Base-by-base conservation (phyloP, 92 coral and sea anemone genomes). In the Zoanthus gigantus region DNA sequence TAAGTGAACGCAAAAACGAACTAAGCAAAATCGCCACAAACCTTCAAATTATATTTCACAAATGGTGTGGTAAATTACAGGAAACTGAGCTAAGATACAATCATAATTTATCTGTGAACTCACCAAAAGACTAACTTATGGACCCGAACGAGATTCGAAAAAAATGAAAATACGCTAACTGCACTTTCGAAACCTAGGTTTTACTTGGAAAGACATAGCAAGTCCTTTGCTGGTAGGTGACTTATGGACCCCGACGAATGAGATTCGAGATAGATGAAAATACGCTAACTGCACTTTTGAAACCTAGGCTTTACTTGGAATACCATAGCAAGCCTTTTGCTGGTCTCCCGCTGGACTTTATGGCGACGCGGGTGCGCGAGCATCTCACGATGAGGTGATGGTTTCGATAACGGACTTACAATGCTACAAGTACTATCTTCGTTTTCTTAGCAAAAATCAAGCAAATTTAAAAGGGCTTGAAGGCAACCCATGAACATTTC, bases 131-230 rank as follows among this genome's bases (percentile, higher is more conserved):
- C 75, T 57, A 44, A 23, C 74, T 45, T 12, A 52, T 76, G 90
- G 88, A 32, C 93, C 88, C 66, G 93, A 72, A 90, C 93, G 48
- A 88, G 80, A 87, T 88, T 77, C 65, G 88, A 90, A 52, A 91
- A 88, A 46, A 87, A 93, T n/a, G 85, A 93, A 68, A 94, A 93
- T 57, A 87, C 91, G 72, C 82, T 91, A 72, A 23, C 86, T 90
- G 71, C 85, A 93, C 81, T 86, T 93, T 82, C 85, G 93, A 82
- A 84, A 72, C 80, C 91, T 93, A 63, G 93, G 93, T 74, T 90
- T 90, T 79, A 87, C 82, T 84, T 93, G 95, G 93, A 87, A 84
- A 90, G 92, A 90, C 76, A 93, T 93, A 23, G 93, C 95, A 37
- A 82, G 88, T 11, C 91, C 87, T 32, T 86, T 93, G 53, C 87